Evolutionary conservation across 2,113 vertebrate genomes (phyloP), one percentile per base, ranked within the genome.

Genomic region (Barnardius zonarius): DNA sequence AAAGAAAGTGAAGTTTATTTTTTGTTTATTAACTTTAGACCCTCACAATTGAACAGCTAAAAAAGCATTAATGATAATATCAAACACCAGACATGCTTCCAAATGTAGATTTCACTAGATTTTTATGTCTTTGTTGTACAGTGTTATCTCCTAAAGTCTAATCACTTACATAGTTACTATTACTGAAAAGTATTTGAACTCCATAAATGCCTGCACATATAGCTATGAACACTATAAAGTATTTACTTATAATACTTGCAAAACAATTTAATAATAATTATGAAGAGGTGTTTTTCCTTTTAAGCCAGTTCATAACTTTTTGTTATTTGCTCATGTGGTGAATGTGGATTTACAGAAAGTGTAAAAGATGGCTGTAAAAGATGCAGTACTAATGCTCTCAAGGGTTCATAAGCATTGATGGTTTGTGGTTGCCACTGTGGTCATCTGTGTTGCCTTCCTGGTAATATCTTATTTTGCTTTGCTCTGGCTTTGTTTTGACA

Each of bases 321-420:
- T 74, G 17, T 82, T 57, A 30, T 16, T 48, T 83, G 39, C 13
- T 93, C 5, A 7, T 10, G 3, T 27, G 28, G 10, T 46, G 33
- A 55, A 5, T 59, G 35, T 24, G 18, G 20, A n/a, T 15, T 6
- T 37, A 66, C 0, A 6, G 28, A 37, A 63, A 63, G 4, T 28
- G 17, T 0, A n/a, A n/a, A n/a, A n/a, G n/a, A 2, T 51, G 72
- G 12, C 49, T 86, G 14, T 46, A 57, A 37, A 76, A 90, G 27
- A 13, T 49, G 11, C 30, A 57, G 30, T 66, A 15, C 5, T 20
- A n/a, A 19, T 11, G 7, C 7, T 83, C 79, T 67, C 41, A 46
- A 54, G 59, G 35, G 27, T 23, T 46, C 0, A 0, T 48, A n/a
- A 79, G 2, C 27, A 15, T 3, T 33, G 54, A 13, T 31, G 23